Conservation (phyloP, 2,797 vertebrate genomes). For the Myotis findleyi region DNA sequence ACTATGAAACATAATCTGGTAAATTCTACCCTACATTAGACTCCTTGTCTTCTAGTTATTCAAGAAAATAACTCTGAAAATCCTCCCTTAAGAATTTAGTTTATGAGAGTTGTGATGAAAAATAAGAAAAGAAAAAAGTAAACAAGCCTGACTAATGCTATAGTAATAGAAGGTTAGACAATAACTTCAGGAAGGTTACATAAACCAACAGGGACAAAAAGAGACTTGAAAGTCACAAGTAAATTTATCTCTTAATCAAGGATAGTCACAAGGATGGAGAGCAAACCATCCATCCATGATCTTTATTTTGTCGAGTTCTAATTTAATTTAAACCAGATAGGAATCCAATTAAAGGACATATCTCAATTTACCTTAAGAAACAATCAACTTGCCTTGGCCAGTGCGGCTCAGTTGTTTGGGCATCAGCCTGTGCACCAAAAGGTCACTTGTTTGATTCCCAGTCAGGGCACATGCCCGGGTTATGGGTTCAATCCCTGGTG, state of each 20-base stretch:
- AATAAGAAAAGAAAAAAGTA: background rate
- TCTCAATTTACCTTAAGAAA: background rate
- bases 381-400: background rate
- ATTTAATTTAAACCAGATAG: background rate
- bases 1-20: background rate
- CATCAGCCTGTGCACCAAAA: background rate
- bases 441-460: background rate
- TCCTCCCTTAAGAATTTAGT: background rate
- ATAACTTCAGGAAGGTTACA: background rate
- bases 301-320: background rate
- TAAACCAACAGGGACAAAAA: background rate
- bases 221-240: background rate
- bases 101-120: background rate
- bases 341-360: background rate
- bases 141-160: background rate
- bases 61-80: conserved; percentile 20
- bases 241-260: background rate
- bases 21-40: background rate
- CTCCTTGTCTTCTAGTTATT: background rate
- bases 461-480: background rate
- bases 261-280: background rate
- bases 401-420: background rate
- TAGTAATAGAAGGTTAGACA: background rate
- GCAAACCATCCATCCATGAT: background rate
- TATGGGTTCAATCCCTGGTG: background rate